These are phyloP conservation scores for Tokudaia muenninki DNA, from an alignment of 2,797 vertebrate species.

Conservation along the genomic window DNA sequence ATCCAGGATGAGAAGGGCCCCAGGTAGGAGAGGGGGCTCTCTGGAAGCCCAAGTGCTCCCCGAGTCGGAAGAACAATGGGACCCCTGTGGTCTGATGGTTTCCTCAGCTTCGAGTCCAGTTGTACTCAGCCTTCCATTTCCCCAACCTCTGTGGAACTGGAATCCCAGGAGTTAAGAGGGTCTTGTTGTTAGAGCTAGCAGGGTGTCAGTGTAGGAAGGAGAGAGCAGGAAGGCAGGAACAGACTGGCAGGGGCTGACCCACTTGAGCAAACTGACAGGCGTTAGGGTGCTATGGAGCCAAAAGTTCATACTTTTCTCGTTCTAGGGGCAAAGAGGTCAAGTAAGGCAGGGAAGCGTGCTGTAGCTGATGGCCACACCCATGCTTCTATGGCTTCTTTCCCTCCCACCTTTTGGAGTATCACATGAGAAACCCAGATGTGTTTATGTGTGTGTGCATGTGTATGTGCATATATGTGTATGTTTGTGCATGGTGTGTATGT, in stretches of 20 bases:
- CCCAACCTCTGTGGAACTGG: neutral
- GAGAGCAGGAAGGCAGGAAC: neutral
- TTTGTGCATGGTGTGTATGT: too few relatives aligned
- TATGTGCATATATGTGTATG: neutral
- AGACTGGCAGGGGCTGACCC: neutral
- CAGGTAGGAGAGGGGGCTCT: rapidly evolving
- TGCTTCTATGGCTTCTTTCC: neutral
- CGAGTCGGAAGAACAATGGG: rapidly evolving
- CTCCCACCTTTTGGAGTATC: rapidly evolving
- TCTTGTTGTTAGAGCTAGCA: too few relatives aligned
- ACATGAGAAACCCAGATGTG: neutral
- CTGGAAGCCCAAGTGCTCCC: neutral
- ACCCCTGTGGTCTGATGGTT: neutral
- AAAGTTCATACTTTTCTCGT: too few relatives aligned
- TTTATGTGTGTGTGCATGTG: neutral
- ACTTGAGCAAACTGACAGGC: neutral
- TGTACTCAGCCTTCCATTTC: neutral
- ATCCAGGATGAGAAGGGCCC: neutral
- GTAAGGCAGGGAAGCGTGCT: neutral
- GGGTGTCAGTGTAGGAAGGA: neutral
- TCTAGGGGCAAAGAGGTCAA: too few relatives aligned
- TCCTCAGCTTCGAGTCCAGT: neutral
- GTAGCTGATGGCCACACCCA: too few relatives aligned
- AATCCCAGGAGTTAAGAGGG: neutral
- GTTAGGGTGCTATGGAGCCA: rapidly evolving